These are phyloP conservation scores for Eupithecia abbreviata DNA, from an alignment of 2,888 invertebrate species.

Conservation along the genomic window DNA sequence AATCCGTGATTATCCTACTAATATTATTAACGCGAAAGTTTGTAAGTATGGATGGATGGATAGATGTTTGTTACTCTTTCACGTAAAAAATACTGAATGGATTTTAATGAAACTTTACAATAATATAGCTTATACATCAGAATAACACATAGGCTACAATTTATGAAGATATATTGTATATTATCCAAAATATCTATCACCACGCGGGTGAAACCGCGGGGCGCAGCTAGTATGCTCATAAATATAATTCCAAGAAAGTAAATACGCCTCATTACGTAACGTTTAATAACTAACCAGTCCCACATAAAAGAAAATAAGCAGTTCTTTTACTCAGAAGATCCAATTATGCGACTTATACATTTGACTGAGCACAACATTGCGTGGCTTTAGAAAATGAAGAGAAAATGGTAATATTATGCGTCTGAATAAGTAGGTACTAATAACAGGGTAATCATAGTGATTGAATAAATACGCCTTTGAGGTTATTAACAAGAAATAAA, in stretches of 20 bases:
- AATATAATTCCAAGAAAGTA: conserved; percentile 4
- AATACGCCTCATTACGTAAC: not conserved
- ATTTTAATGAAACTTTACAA: too few relatives aligned
- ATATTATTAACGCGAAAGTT: too few relatives aligned
- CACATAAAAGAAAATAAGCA: conserved; percentile 10
- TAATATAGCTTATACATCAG: too few relatives aligned
- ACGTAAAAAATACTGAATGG: too few relatives aligned
- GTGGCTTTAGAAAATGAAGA: conserved; percentile 31
- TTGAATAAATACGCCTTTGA: not conserved
- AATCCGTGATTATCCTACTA: not conserved
- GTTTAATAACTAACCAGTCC: not conserved
- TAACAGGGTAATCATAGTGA: conserved; percentile 5
- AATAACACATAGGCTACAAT: too few relatives aligned
- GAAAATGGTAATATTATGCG: conserved; percentile 31
- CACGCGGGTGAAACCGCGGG: too few relatives aligned
- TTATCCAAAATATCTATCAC: too few relatives aligned
- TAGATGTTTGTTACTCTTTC: too few relatives aligned
- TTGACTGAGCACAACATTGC: conserved; percentile 39
- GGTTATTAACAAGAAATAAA: not conserved
- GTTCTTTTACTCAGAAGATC: conserved; percentile 21
- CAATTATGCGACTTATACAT: conserved; percentile 29
- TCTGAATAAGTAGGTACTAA: not conserved
- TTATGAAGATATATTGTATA: too few relatives aligned
- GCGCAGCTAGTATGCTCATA: not conserved
- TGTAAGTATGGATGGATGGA: too few relatives aligned